Percentiles rank a stretch among this genome's conserved stretches.
Conservation (phyloP, 2,797 vertebrate species). For the Hafferia zeledoni region DNA sequence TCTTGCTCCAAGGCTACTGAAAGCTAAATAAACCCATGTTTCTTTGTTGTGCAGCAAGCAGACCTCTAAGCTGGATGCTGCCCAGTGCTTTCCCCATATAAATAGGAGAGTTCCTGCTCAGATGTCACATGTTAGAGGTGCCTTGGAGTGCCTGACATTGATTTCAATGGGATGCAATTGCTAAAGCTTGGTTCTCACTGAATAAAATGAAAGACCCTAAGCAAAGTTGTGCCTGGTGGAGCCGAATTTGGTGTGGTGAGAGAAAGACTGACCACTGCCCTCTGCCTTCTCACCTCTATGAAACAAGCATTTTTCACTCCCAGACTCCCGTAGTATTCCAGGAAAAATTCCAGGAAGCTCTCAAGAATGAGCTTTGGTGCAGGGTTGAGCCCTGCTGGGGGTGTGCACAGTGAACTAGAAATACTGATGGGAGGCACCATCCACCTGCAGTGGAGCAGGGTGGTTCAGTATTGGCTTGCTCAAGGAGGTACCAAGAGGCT, state of each 20-base stretch:
- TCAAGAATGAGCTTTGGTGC: background rate
- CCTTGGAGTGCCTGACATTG: background rate
- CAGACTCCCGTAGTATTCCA: background rate
- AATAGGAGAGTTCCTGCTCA: background rate
- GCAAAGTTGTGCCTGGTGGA: background rate
- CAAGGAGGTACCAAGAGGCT: background rate
- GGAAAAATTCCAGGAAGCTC: background rate
- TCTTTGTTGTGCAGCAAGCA: background rate
- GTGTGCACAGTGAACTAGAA: background rate
- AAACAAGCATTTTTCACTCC: background rate
- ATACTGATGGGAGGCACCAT: background rate
- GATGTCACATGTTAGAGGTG: background rate
- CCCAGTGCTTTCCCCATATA: background rate
- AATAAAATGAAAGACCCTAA: background rate
- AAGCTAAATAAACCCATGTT: background rate
- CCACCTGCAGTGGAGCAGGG: background rate
- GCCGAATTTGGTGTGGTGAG: background rate
- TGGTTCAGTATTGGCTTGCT: background rate
- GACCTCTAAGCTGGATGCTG: background rate
- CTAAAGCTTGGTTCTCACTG: constrained; percentile 1
- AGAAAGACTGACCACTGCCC: constrained; percentile 23
- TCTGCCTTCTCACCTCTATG: constrained; percentile 30
- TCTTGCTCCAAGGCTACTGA: constrained; percentile 6
- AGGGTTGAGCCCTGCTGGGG: background rate
- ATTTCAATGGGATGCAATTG: background rate